phyloP scores from a whole-genome alignment of 2,888 invertebrate species.

The Lydus trimaculatus region DNA sequence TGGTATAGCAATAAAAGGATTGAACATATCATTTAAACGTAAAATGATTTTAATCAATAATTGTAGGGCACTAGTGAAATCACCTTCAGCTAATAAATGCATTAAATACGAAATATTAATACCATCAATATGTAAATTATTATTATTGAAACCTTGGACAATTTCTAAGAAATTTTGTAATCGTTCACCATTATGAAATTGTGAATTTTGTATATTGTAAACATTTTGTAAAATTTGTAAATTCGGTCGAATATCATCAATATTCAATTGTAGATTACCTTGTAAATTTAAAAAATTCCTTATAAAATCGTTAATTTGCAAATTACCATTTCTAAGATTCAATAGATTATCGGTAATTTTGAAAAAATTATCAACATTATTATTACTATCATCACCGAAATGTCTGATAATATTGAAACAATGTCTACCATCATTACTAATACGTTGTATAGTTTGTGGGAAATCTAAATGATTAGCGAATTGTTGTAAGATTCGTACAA shows the following conservation, averaged over 20 bases:
- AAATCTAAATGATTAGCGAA: background rate
- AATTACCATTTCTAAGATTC: background rate
- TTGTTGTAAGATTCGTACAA: background rate
- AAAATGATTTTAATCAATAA: background rate
- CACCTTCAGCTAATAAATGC: background rate
- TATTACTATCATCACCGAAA: background rate
- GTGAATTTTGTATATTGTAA: background rate
- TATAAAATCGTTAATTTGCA: background rate
- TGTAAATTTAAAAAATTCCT: background rate
- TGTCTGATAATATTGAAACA: background rate
- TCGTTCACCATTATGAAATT: background rate
- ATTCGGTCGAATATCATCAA: background rate
- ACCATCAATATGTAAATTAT: background rate
- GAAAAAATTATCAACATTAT: constrained; percentile 1
- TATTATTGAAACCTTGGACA: background rate
- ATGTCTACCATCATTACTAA: background rate
- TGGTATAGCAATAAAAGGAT: background rate
- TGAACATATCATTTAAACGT: background rate
- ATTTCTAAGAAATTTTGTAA: background rate
- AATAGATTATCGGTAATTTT: background rate
- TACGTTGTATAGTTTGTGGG: background rate
- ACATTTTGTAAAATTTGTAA: background rate
- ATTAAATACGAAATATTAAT: background rate
- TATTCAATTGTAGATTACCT: background rate
- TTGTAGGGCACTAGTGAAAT: background rate